Evolutionary conservation across 2,888 invertebrate genomes (phyloP), one percentile per base, ranked within the genome.

Genomic region (Teleogryllus oceanicus): DNA sequence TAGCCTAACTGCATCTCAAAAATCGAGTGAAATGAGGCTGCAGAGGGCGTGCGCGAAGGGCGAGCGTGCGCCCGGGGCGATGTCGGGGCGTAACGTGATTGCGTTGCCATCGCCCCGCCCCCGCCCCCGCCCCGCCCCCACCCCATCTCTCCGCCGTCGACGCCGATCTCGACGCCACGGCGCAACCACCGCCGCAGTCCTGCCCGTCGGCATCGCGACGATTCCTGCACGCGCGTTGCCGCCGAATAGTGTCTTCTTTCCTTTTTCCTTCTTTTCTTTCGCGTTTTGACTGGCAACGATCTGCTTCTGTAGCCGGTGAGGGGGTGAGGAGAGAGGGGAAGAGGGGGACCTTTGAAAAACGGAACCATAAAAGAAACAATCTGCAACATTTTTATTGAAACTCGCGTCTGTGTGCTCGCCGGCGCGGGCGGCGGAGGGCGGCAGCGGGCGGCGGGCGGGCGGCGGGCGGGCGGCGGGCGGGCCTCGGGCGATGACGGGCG

Each of bases 291-390:
- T 13, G n/a, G n/a, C 62, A 62, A 62, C 16, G 62, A 62, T 62
- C 62, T 62, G 62, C 16, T 62, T n/a, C 62, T 62, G 37, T 37
- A 37, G 37, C 37, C 5, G 37, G 37, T 37, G 37, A 8, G 37
- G 37, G 37, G 37, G 37, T 8, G 37, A 0, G 8, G 37, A 37
- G 37, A 37, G 37, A 5, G 8, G 37, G 5, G 8, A 8, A 62
- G 62, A 4, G n/a, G 62, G 11, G 62, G n/a, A 62, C 62, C n/a
- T 62, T 62, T 62, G 62, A 62, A 62, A 62, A 62, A 62, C 62
- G 62, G 62, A 62, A n/a, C 62, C 62, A 62, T 62, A 62, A 62
- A 62, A 62, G 62, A 62, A 62, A 62, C 62, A 62, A 62, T 62
- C 62, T 62, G 62, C 62, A 62, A 62, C 62, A 62, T 62, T 62